These are phyloP conservation scores for Mohoua ochrocephala DNA, from an alignment of 2,113 vertebrate species.

Conservation along the genomic window DNA sequence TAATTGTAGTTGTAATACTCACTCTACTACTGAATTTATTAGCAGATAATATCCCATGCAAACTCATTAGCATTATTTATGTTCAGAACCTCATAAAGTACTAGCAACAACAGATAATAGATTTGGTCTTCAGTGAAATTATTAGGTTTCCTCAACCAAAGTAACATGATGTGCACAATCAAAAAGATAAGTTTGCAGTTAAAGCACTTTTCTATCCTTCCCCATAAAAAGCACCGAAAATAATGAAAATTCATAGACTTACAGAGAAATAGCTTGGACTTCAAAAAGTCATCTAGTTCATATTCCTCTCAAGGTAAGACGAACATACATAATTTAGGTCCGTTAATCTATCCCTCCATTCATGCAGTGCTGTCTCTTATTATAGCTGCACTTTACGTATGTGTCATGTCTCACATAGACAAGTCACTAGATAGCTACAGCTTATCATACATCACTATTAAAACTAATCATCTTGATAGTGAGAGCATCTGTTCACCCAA, in stretches of 20 bases:
- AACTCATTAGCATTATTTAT: background rate
- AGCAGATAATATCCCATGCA: background rate
- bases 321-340: background rate
- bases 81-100: background rate
- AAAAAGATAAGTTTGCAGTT: background rate
- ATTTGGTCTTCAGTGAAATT: background rate
- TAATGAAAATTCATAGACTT: background rate
- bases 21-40: background rate
- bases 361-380: background rate
- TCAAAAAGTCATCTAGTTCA: background rate
- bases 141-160: background rate
- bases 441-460: background rate
- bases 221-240: background rate
- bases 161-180: background rate
- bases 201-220: background rate
- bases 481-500: background rate
- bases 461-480: background rate
- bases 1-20: background rate
- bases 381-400: background rate
- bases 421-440: background rate
- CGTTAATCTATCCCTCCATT: background rate
- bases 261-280: background rate
- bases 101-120: background rate
- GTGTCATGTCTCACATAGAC: background rate
- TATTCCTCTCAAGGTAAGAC: background rate